Evolutionary conservation across 2,888 invertebrate genomes (phyloP).

Genomic region (Parnassius mnemosyne): DNA sequence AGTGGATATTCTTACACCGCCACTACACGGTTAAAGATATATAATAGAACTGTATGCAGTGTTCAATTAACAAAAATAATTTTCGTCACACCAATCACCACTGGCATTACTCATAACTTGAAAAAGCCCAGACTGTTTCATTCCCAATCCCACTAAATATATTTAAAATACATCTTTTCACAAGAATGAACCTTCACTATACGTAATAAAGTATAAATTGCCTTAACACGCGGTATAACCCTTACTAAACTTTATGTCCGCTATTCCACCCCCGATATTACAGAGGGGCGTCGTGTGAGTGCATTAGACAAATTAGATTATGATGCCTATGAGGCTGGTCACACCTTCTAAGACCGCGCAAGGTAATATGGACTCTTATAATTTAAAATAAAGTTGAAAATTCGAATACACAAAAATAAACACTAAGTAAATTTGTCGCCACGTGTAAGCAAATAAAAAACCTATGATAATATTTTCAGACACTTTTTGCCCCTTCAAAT

Average conservation of each 20-base stretch:
- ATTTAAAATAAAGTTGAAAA: constrained; percentile 3
- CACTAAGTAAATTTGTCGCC: constrained; percentile 9
- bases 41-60: too few relatives aligned
- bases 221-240: neutral
- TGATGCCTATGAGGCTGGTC: constrained; percentile 27
- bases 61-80: too few relatives aligned
- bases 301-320: constrained; percentile 61
- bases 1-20: too few relatives aligned
- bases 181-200: constrained; percentile 1
- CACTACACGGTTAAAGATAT: too few relatives aligned
- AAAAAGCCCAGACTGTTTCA: constrained; percentile 11
- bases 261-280: constrained; percentile 25
- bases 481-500: neutral
- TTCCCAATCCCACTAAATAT: neutral
- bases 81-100: neutral
- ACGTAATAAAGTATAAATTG: neutral
- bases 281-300: constrained; percentile 37
- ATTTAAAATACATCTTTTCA: neutral
- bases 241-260: constrained; percentile 14
- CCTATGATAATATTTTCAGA: constrained; percentile 17
- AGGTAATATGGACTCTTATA: constrained; percentile 6
- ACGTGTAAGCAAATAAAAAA: constrained; percentile 7
- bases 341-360: constrained; percentile 18
- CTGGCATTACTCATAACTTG: constrained; percentile 12
- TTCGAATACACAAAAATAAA: neutral